Evolutionary conservation across 2,797 vertebrate genomes (phyloP).

Genomic region (Salarias fasciatus): DNA sequence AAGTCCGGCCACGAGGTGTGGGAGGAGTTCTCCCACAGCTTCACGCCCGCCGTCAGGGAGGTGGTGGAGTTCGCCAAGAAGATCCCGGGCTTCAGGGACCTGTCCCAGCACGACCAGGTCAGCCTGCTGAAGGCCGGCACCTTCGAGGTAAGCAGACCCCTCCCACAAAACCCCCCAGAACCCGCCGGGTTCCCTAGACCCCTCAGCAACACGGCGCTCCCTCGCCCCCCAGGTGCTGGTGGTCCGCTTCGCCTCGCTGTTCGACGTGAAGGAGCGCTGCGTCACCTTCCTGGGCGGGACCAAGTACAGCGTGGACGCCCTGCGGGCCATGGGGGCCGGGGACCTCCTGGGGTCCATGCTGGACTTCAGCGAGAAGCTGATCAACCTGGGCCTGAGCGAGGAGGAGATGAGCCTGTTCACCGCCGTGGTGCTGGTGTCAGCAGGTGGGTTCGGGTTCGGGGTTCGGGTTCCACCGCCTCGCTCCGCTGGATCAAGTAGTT

Average conservation of each 20-base stretch:
- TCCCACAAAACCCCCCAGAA: not conserved
- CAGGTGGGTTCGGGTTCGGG: slow-evolving; percentile 88
- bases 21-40: slow-evolving; percentile 98
- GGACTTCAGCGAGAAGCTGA: slow-evolving; percentile 95
- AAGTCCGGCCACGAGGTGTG: slow-evolving; percentile 94
- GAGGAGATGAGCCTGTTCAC: slow-evolving; percentile 99
- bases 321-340: slow-evolving; percentile 93
- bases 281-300: slow-evolving; percentile 95
- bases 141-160: slow-evolving; percentile 86
- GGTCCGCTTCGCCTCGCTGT: slow-evolving; percentile 94
- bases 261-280: slow-evolving; percentile 89
- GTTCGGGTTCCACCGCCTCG: too few relatives aligned
- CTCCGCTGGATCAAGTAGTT: too few relatives aligned
- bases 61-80: slow-evolving; percentile 98
- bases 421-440: slow-evolving; percentile 95
- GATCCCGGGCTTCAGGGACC: slow-evolving; percentile 94
- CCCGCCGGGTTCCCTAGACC: not conserved
- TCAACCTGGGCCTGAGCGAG: slow-evolving; percentile 90
- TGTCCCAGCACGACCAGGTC: slow-evolving; percentile 96
- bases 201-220: not conserved
- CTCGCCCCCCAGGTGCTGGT: slow-evolving; percentile 88
- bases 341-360: slow-evolving; percentile 97
- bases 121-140: slow-evolving; percentile 97
- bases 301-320: slow-evolving; percentile 90
- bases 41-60: slow-evolving; percentile 95